phyloP scores from a whole-genome alignment of 2,113 vertebrate species.

The Acrocephalus kingi region DNA sequence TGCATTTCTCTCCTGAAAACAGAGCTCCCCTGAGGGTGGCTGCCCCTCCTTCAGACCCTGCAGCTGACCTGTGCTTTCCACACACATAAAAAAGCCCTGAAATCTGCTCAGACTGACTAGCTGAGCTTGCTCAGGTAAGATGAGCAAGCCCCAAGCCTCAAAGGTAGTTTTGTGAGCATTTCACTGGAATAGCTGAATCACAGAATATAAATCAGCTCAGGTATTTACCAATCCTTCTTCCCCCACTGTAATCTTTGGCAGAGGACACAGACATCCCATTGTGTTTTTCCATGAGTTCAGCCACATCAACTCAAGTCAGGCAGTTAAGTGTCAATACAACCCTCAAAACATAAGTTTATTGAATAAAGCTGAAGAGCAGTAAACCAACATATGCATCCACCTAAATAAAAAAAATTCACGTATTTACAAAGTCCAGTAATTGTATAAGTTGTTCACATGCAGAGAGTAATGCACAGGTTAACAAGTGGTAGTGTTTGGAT shows the following conservation, averaged over 20 bases:
- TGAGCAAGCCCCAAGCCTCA: not conserved
- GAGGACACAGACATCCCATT: not conserved
- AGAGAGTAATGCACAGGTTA: constrained; percentile 76
- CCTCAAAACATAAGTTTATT: constrained; percentile 82
- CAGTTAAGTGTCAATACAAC: constrained; percentile 72
- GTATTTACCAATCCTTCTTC: not conserved
- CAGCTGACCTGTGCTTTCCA: not conserved
- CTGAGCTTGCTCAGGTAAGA: not conserved
- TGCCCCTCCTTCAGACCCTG: not conserved
- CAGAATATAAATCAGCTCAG: not conserved
- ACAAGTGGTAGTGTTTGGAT: constrained; percentile 69
- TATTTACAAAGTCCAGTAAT: constrained; percentile 81
- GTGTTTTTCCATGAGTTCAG: not conserved
- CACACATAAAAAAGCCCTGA: not conserved
- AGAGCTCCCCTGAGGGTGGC: not conserved
- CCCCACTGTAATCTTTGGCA: not conserved
- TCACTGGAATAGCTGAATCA: not conserved
- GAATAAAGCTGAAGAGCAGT: constrained; percentile 78
- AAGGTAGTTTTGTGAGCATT: not conserved
- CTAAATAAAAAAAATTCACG: constrained; percentile 78
- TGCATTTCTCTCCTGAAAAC: not conserved
- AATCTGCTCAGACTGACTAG: not conserved
- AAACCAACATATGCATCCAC: constrained; percentile 79
- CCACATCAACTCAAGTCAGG: constrained; percentile 52
- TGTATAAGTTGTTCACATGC: constrained; percentile 77